phyloP scores from a whole-genome alignment of 53 echinoderm and acorn worm species.

The Henricia sp. region DNA sequence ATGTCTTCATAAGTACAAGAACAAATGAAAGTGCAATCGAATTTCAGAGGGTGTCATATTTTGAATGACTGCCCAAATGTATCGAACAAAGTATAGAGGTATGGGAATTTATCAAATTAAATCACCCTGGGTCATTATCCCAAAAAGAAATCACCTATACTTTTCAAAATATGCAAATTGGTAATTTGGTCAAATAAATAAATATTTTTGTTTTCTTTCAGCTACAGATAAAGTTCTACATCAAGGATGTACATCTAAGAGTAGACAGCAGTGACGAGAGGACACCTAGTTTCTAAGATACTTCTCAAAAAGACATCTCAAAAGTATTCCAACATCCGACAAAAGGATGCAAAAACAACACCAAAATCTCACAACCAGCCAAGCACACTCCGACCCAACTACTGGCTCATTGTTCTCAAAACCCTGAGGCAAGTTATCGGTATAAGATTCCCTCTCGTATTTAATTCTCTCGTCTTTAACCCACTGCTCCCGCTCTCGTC shows the following conservation, averaged over 20 bases:
- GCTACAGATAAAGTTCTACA: background rate
- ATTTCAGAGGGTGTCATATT: no score
- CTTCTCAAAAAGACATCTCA: background rate
- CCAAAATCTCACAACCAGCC: background rate
- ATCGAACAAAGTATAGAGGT: no score
- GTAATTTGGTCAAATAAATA: no score
- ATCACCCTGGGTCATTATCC: no score
- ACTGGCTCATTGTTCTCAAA: background rate
- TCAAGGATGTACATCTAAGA: background rate
- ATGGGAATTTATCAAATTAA: no score
- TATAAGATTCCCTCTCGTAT: slow-evolving; percentile 23
- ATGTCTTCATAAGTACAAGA: no score
- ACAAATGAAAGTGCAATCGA: no score
- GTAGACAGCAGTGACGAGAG: background rate
- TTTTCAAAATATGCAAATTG: no score
- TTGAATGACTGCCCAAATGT: no score
- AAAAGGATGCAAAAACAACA: background rate
- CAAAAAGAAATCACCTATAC: no score
- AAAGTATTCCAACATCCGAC: background rate
- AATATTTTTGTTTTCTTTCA: background rate
- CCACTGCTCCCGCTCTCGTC: background rate
- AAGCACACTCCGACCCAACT: background rate
- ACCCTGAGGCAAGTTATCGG: slow-evolving; percentile 43
- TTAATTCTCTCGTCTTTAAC: background rate
- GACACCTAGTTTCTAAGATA: background rate